These are phyloP conservation scores for Neodiprion pinetum DNA, from an alignment of 1,140 invertebrate species.

Conservation along the genomic window DNA sequence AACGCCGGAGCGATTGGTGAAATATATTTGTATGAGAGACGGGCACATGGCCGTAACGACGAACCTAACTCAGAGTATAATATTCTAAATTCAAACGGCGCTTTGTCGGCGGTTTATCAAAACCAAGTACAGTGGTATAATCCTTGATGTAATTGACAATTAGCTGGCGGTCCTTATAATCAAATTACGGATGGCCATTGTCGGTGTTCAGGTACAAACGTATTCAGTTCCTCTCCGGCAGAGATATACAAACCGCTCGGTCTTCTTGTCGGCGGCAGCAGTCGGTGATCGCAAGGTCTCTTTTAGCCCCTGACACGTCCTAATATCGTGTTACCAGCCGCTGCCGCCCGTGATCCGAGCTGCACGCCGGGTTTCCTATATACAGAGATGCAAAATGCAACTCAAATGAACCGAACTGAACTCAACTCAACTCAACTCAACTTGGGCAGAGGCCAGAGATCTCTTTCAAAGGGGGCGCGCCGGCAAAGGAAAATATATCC, in stretches of 20 bases:
- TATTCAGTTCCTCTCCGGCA: constrained; percentile 54
- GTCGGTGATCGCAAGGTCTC: neutral
- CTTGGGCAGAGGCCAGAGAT: constrained; percentile 39
- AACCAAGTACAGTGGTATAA: constrained; percentile 33
- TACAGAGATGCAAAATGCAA: constrained; percentile 54
- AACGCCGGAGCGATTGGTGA: too few relatives aligned
- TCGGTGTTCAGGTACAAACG: constrained; percentile 59
- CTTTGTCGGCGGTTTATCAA: constrained; percentile 56
- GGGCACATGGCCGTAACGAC: too few relatives aligned
- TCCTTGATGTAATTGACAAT: constrained; percentile 55
- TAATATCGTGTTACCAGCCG: neutral
- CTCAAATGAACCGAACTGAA: constrained; percentile 17
- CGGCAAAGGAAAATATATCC: constrained; percentile 59
- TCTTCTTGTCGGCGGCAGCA: neutral
- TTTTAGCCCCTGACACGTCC: neutral
- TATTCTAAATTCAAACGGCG: constrained; percentile 13
- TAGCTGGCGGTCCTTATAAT: constrained; percentile 64
- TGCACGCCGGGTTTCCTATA: too few relatives aligned
- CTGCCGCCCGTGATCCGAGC: neutral
- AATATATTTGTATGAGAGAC: too few relatives aligned
- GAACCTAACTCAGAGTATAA: too few relatives aligned
- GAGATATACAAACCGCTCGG: too few relatives aligned
- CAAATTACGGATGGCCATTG: constrained; percentile 59
- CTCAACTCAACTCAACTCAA: constrained; percentile 28
- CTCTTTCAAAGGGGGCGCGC: constrained; percentile 58